Conservation (phyloP, 2,113 vertebrate genomes). For the Gulo gulo region DNA sequence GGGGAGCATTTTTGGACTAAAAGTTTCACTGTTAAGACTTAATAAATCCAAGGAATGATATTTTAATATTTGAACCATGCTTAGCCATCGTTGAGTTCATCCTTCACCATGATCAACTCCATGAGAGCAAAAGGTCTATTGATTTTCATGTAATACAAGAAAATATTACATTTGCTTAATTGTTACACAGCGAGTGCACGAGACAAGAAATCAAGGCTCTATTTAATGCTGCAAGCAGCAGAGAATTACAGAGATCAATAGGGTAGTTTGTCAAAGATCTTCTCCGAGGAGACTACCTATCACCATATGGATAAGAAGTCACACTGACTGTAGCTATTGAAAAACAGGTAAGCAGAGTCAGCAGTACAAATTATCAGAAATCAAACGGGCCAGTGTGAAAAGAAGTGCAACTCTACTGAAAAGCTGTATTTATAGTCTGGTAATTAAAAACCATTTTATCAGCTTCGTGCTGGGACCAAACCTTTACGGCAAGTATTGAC, state of each 20-base stretch:
- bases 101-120: slow-evolving; percentile 84
- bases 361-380: slow-evolving; percentile 96
- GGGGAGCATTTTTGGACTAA: not conserved
- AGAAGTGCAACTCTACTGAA: slow-evolving; percentile 81
- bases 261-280: slow-evolving; percentile 93
- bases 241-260: slow-evolving; percentile 91
- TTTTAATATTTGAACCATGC: slow-evolving; percentile 78
- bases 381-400: slow-evolving; percentile 89
- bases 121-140: slow-evolving; percentile 92
- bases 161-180: slow-evolving; percentile 96
- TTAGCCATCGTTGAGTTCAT: slow-evolving; percentile 81
- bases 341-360: slow-evolving; percentile 92
- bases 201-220: slow-evolving; percentile 91
- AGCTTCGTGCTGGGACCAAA: slow-evolving; percentile 83
- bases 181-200: slow-evolving; percentile 90
- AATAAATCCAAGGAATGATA: slow-evolving; percentile 63
- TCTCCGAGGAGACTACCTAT: slow-evolving; percentile 87
- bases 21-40: slow-evolving; percentile 19
- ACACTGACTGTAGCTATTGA: slow-evolving; percentile 81
- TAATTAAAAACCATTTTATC: slow-evolving; percentile 99
- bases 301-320: slow-evolving; percentile 78
- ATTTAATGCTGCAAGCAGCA: slow-evolving; percentile 92
- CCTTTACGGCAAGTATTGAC: slow-evolving; percentile 89
- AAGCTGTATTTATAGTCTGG: slow-evolving; percentile 91
- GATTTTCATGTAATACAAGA: slow-evolving; percentile 99